Conservation (phyloP, 1,140 invertebrate species). For the Drosophila obscura region DNA sequence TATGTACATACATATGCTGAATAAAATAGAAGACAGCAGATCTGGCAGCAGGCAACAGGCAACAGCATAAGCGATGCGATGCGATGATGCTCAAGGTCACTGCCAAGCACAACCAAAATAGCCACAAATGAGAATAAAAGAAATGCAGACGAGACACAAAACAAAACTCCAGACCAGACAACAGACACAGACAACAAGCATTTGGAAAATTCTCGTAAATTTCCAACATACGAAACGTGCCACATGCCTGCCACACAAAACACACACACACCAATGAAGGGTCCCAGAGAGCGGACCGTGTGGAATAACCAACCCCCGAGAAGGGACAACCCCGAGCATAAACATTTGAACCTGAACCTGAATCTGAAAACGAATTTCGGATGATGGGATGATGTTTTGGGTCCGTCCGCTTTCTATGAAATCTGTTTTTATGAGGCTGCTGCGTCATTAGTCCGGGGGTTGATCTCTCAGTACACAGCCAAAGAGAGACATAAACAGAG, state of each 20-base stretch:
- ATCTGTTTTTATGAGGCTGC: constrained; percentile 53
- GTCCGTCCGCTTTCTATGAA: constrained; percentile 31
- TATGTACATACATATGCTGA: neutral
- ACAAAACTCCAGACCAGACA: constrained; percentile 2
- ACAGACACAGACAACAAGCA: constrained; percentile 1
- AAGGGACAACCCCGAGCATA: constrained; percentile 30
- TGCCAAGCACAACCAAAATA: constrained; percentile 47
- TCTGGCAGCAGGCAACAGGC: neutral
- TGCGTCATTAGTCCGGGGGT: constrained; percentile 58
- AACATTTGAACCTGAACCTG: constrained; percentile 6
- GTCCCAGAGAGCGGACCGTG: constrained; percentile 13
- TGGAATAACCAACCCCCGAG: constrained; percentile 65
- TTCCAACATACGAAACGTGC: constrained; percentile 60
- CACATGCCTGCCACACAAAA: constrained; percentile 55
- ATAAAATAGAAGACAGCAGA: neutral
- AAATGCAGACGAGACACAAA: constrained; percentile 26
- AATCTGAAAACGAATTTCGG: constrained; percentile 17
- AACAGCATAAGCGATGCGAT: no score
- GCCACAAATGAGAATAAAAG: constrained; percentile 2
- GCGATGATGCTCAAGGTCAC: constrained; percentile 66
- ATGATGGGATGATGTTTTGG: neutral
- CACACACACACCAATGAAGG: constrained; percentile 16
- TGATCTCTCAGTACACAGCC: constrained; percentile 50
- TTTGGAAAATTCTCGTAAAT: constrained; percentile 57
- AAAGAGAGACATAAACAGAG: constrained; percentile 1